Evolutionary conservation across 2,888 invertebrate genomes (phyloP).

Genomic region (Chromoteleia sp.): DNA sequence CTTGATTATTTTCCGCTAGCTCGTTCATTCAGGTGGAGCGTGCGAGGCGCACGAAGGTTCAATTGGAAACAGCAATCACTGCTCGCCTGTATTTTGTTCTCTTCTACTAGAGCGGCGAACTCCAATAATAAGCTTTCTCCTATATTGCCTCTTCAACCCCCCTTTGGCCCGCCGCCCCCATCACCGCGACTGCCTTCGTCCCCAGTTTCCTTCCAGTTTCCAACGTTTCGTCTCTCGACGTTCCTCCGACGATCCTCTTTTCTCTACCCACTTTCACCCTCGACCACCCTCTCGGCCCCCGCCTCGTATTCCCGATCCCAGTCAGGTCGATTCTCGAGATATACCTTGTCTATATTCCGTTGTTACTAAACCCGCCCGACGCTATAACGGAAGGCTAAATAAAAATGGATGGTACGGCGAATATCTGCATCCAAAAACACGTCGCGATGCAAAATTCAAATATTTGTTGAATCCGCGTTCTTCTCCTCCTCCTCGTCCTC

Average conservation of each 20-base stretch:
- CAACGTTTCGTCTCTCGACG: slow-evolving; percentile 78
- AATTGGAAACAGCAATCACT: slow-evolving; percentile 85
- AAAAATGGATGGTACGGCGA: slow-evolving; percentile 49
- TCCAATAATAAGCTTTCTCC: slow-evolving; percentile 85
- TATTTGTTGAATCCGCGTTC: slow-evolving; percentile 3
- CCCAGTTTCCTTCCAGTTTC: slow-evolving; percentile 78
- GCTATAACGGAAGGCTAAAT: slow-evolving; percentile 57
- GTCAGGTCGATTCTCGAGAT: slow-evolving; percentile 71
- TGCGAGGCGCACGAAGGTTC: slow-evolving; percentile 82
- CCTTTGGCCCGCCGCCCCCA: slow-evolving; percentile 71
- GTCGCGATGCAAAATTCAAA: slow-evolving; percentile 38
- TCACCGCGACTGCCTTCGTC: slow-evolving; percentile 70
- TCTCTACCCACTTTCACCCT: slow-evolving; percentile 59
- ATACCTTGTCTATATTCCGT: slow-evolving; percentile 70
- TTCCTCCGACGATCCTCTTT: slow-evolving; percentile 76
- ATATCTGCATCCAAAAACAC: slow-evolving; percentile 25
- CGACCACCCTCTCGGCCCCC: slow-evolving; percentile 23
- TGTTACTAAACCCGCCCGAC: slow-evolving; percentile 59
- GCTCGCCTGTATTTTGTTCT: slow-evolving; percentile 84
- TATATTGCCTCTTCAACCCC: slow-evolving; percentile 84
- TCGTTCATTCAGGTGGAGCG: slow-evolving; percentile 84
- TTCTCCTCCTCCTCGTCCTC: no score
- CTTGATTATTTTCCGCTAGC: slow-evolving; percentile 85
- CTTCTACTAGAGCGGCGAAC: slow-evolving; percentile 82
- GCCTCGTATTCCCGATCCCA: slow-evolving; percentile 55